phyloP scores from a whole-genome alignment of 1,140 invertebrate genomes.

The Rhysida immarginata region DNA sequence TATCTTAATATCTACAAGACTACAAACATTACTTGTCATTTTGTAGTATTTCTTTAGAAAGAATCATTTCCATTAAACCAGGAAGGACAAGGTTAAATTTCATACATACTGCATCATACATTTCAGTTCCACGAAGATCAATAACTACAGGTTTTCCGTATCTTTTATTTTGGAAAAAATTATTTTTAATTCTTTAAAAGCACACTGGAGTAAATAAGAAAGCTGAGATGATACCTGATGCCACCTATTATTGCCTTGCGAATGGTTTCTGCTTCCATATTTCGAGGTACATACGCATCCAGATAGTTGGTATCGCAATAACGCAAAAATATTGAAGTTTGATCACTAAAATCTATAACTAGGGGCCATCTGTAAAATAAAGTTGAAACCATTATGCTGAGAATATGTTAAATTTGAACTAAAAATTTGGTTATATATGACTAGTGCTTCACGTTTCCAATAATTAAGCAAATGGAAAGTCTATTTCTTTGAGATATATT shows the following conservation, averaged over 20 bases:
- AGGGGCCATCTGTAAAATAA: conserved; percentile 1
- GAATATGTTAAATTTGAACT: neutral
- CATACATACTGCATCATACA: conserved; percentile 2
- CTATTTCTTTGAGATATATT: neutral
- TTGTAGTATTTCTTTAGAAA: neutral
- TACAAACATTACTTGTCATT: neutral
- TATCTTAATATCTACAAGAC: neutral
- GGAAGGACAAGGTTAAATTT: neutral
- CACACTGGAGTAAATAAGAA: no score
- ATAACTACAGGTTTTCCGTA: conserved; percentile 2
- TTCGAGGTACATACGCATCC: neutral
- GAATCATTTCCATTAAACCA: neutral
- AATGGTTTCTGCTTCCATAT: neutral
- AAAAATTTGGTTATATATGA: neutral
- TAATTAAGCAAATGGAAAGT: neutral
- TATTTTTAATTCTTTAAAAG: neutral
- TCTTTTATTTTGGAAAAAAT: neutral
- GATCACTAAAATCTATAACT: neutral
- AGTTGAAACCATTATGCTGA: neutral
- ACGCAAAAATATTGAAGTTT: neutral
- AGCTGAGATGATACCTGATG: conserved; percentile 2
- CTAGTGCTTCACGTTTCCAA: neutral
- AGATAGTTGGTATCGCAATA: conserved; percentile 2
- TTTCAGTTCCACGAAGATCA: conserved; percentile 1
- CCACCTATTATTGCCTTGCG: neutral